Percentiles rank a stretch among this genome's conserved stretches.
Evolutionary conservation across 2,888 invertebrate species (phyloP).

Genomic region (Drosophila lacicola): DNA sequence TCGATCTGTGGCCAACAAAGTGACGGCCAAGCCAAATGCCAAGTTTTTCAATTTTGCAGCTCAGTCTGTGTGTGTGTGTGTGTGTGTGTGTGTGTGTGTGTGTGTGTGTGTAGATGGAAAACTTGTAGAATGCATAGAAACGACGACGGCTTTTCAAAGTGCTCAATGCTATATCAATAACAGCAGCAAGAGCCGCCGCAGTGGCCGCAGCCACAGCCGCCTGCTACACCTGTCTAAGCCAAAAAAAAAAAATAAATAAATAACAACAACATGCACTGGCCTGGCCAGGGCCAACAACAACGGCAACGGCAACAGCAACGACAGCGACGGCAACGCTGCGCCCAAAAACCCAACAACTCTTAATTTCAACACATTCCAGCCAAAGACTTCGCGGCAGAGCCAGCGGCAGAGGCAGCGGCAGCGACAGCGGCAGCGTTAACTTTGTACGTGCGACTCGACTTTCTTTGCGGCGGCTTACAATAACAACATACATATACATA

Average conservation of each 20-base stretch:
- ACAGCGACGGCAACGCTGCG: constrained; percentile 54
- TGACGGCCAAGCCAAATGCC: constrained; percentile 60
- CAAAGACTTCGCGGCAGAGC: constrained; percentile 44
- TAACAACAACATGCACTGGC: constrained; percentile 44
- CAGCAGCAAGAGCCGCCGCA: constrained; percentile 60
- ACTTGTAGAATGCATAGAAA: constrained; percentile 75
- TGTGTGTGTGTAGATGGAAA: constrained; percentile 57
- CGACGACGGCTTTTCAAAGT: constrained; percentile 73
- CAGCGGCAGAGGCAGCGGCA: constrained; percentile 12
- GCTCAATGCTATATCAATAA: constrained; percentile 77
- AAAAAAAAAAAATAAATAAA: constrained; percentile 44
- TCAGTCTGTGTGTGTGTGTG: constrained; percentile 14
- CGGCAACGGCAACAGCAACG: constrained; percentile 6
- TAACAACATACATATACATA: constrained; percentile 14
- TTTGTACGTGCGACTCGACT: constrained; percentile 71
- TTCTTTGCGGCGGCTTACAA: constrained; percentile 66
- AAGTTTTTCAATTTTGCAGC: constrained; percentile 58
- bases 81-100: constrained; percentile 28
- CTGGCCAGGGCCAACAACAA: constrained; percentile 64
- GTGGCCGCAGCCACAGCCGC: constrained; percentile 26
- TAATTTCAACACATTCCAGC: constrained; percentile 81
- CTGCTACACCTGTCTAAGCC: constrained; percentile 69
- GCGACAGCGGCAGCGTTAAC: constrained; percentile 41
- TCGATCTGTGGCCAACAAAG: constrained; percentile 28
- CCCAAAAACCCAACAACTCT: constrained; percentile 79